Evolutionary conservation across 2,888 invertebrate genomes (phyloP), one percentile per base, ranked within the genome.

Genomic region (Syrista parreyssii): DNA sequence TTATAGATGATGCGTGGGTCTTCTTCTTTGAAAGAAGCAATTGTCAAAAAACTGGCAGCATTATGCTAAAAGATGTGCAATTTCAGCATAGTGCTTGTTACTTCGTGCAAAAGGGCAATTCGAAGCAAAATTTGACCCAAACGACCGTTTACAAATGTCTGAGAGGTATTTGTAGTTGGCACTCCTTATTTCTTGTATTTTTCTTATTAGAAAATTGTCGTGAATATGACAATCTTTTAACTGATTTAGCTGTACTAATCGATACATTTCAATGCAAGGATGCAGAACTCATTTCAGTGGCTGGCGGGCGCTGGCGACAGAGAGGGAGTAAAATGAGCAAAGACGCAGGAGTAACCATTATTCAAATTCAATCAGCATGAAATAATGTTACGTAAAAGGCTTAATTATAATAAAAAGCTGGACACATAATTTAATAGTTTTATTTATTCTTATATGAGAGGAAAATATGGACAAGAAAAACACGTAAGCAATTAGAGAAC

Each of bases 21-120:
- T 12, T 76, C 36, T 68, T 74, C 80, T 9, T 76, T 82, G 0
- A 82, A 82, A 75, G 82, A 82, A 72, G 80, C 80, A 32, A 79
- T 84, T 6, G 79, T 80, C 0, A 83, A 82, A 79, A 81, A 83
- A 74, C 76, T 84, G 72, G 79, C 79, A 6, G 81, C 40, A 78
- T 82, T 30, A 82, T 84, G 68, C 78, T 79, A 33, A 84, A 82
- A 68, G 80, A 79, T 34, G 81, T 84, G n/a, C 84, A 84, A 74
- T 73, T 84, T 34, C 81, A 82, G 31, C 82, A 80, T 40, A 84
- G 84, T 73, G 82, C 80, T 55, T 79, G 79, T 35, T 82, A 81
- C 9, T 80, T 82, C 1, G 77, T 78, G 40, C 32, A 79, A 6
- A 84, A 83, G 80, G 84, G 82, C 32, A 79, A 79, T 36, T 76